Percentiles rank a stretch among this genome's conserved stretches.
These are phyloP conservation scores for Laspeyria flexula DNA, from an alignment of 2,888 invertebrate genomes.

Conservation along the genomic window DNA sequence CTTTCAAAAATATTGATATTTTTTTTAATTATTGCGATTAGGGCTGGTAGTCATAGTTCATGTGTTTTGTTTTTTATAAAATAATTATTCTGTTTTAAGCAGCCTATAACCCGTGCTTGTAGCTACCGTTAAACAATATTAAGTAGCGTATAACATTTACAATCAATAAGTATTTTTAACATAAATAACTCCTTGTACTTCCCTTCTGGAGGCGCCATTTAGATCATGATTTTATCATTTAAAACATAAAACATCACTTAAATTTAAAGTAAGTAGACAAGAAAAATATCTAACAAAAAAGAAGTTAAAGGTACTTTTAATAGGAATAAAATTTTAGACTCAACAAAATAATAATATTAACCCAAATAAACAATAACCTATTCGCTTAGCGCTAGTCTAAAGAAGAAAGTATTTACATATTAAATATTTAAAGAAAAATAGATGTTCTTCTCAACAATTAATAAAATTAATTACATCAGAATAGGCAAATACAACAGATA, in stretches of 20 bases:
- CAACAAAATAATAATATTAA: slow-evolving; percentile 65
- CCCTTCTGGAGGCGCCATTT: slow-evolving; percentile 46
- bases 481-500: slow-evolving; percentile 36
- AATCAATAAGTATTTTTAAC: slow-evolving; percentile 54
- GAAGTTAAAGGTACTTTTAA: slow-evolving; percentile 74
- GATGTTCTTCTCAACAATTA: slow-evolving; percentile 42
- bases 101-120: slow-evolving; percentile 72
- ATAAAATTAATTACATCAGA: slow-evolving; percentile 42
- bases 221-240: slow-evolving; percentile 73
- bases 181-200: slow-evolving; percentile 77
- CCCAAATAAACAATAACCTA: slow-evolving; percentile 58
- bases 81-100: slow-evolving; percentile 60
- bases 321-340: slow-evolving; percentile 82
- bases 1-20: slow-evolving; percentile 35
- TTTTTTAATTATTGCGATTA: slow-evolving; percentile 28
- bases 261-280: slow-evolving; percentile 62
- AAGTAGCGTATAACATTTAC: slow-evolving; percentile 66
- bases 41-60: slow-evolving; percentile 58
- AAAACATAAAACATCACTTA: slow-evolving; percentile 57
- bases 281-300: slow-evolving; percentile 70
- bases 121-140: slow-evolving; percentile 63
- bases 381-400: slow-evolving; percentile 70
- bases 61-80: slow-evolving; percentile 40
- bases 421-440: slow-evolving; percentile 51
- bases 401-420: slow-evolving; percentile 60